Evolutionary conservation across 2,888 invertebrate species (phyloP).

Genomic region (Labia minor): DNA sequence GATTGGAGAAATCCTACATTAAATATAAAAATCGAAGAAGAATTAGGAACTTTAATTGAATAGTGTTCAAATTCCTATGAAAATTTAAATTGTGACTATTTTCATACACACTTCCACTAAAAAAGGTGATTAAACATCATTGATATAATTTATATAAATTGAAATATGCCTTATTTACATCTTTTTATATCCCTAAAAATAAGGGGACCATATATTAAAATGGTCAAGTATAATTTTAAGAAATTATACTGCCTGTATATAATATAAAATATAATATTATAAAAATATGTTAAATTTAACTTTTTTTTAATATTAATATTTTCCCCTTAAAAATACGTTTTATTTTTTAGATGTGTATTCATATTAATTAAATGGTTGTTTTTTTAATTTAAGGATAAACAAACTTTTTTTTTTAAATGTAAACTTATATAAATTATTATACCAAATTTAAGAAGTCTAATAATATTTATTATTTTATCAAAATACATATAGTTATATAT

Average conservation of each 20-base stretch:
- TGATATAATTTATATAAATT: not conserved
- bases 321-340: too few species aligned
- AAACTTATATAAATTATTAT: too few species aligned
- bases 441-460: too few species aligned
- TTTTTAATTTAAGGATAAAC: too few species aligned
- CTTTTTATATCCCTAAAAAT: conserved; percentile 13
- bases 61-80: not conserved
- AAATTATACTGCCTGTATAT: not conserved
- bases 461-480: too few species aligned
- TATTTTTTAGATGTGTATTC: too few species aligned
- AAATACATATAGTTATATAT: too few species aligned
- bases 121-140: not conserved
- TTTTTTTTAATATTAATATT: too few species aligned
- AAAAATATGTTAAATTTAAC: too few species aligned
- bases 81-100: not conserved
- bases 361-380: too few species aligned
- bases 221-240: not conserved
- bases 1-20: conserved; percentile 79
- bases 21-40: conserved; percentile 46
- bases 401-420: too few species aligned
- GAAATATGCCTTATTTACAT: not conserved
- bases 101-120: not conserved
- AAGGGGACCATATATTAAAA: not conserved
- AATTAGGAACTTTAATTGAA: conserved; percentile 19
- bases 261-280: too few species aligned